These are phyloP conservation scores for Calcarius ornatus DNA, from an alignment of 2,113 vertebrate genomes.

Conservation along the genomic window DNA sequence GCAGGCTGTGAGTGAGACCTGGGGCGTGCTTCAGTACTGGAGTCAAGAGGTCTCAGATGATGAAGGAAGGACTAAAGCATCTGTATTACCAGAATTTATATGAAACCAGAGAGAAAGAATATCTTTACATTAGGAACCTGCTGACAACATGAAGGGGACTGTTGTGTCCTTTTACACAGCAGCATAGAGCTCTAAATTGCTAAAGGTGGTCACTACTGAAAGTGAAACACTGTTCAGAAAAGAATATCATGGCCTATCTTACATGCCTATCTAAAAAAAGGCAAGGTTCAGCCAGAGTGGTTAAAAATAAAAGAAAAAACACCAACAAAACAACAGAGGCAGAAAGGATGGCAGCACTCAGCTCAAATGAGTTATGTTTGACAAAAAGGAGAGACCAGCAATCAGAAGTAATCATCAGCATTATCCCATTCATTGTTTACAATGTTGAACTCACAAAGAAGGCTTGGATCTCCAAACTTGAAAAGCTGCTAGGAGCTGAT, in stretches of 20 bases:
- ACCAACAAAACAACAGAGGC: not conserved
- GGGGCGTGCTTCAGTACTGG: not conserved
- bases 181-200: not conserved
- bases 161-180: not conserved
- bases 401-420: not conserved
- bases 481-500: not conserved
- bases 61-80: not conserved
- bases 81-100: not conserved
- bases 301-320: not conserved
- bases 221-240: not conserved
- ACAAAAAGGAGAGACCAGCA: not conserved
- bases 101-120: not conserved
- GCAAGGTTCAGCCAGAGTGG: not conserved
- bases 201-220: not conserved
- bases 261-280: not conserved
- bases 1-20: not conserved
- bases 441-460: not conserved
- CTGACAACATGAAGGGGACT: not conserved
- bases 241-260: not conserved
- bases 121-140: not conserved
- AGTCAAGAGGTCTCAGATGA: not conserved
- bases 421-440: not conserved
- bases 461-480: not conserved
- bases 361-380: not conserved
- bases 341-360: not conserved